Evolutionary conservation across 2,113 vertebrate species (phyloP).

Genomic region (Daphoenositta chrysoptera): DNA sequence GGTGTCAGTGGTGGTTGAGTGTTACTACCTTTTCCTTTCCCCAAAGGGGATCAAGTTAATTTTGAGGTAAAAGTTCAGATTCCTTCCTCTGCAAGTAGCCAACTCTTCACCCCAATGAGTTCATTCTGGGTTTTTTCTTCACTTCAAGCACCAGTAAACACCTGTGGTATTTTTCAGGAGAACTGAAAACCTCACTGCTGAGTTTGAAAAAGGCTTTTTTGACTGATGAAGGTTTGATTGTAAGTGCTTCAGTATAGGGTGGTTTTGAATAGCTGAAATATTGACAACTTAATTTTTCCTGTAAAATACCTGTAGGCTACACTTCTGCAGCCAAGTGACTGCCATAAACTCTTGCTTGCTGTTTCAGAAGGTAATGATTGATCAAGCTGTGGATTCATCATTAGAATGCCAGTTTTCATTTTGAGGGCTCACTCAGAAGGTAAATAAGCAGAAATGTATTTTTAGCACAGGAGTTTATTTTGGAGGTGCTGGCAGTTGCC

Average conservation of each 20-base stretch:
- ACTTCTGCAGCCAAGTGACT: not conserved
- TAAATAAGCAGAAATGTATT: conserved; percentile 5
- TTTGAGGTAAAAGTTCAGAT: not conserved
- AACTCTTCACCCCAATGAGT: not conserved
- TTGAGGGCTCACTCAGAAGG: not conserved
- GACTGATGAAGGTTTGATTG: not conserved
- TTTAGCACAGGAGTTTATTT: conserved; percentile 19
- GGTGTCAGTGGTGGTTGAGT: not conserved
- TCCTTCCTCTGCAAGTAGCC: not conserved
- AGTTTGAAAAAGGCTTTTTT: not conserved
- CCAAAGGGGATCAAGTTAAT: not conserved
- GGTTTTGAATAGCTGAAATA: not conserved
- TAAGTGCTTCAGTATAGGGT: not conserved
- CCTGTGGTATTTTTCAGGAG: not conserved
- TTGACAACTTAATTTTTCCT: not conserved
- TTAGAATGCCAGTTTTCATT: not conserved
- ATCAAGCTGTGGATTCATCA: not conserved
- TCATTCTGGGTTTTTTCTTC: not conserved
- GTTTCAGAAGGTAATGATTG: not conserved
- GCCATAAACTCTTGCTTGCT: not conserved
- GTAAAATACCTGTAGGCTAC: not conserved
- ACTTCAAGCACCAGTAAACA: not conserved
- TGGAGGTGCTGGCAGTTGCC: not conserved
- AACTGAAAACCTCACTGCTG: not conserved
- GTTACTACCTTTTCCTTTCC: not conserved